Conservation (phyloP, 2,888 invertebrate species). For the Cataglyphis cursor region DNA sequence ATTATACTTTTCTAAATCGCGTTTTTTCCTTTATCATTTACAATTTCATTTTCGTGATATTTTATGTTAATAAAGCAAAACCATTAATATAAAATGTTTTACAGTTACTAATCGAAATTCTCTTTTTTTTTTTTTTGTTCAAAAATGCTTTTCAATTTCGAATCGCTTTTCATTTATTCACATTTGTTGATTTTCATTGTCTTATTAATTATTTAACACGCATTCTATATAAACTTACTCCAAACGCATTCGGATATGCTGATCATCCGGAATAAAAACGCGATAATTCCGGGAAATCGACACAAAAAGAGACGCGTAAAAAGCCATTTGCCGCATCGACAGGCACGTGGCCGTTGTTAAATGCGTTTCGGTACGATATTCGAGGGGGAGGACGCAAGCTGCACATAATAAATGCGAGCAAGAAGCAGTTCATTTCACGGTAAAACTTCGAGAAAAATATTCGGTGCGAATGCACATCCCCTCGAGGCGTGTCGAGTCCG, state of each 20-base stretch:
- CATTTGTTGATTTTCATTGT: not conserved
- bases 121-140: not conserved
- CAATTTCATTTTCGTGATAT: not conserved
- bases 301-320: too few relatives aligned
- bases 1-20: not conserved
- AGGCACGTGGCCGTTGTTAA: conserved; percentile 69
- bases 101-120: not conserved
- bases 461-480: conserved; percentile 29
- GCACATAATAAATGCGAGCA: conserved; percentile 17
- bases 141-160: not conserved
- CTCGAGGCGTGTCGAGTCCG: conserved; percentile 35
- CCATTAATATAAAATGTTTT: not conserved
- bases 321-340: not conserved
- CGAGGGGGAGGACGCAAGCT: conserved; percentile 25
- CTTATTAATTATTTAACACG: not conserved
- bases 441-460: conserved; percentile 54
- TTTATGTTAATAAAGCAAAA: not conserved
- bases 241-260: not conserved
- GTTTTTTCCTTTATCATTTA: not conserved
- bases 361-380: conserved; percentile 53
- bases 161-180: not conserved
- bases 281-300: too few relatives aligned
- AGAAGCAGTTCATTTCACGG: not conserved
- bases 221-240: not conserved
- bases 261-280: not conserved